Evolutionary conservation across 2,888 invertebrate genomes (phyloP).

Genomic region (Sycophila texana): DNA sequence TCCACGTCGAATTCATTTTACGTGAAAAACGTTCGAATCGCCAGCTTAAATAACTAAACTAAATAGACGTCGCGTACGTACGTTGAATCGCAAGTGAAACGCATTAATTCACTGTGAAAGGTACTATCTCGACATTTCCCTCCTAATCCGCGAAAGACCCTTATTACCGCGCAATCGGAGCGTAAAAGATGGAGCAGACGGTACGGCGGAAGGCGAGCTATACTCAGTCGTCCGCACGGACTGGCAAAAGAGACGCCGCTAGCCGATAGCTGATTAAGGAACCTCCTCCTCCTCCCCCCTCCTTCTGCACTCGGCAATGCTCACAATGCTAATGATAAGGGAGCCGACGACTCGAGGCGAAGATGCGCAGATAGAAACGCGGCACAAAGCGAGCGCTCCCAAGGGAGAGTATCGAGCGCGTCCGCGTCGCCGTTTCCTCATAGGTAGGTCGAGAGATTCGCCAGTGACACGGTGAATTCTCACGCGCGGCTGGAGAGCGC

Average conservation of each 20-base stretch:
- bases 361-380: constrained; percentile 14
- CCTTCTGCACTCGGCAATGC: not conserved
- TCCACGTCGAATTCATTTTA: too few species aligned
- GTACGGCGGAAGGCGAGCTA: not conserved
- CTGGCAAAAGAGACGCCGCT: constrained; percentile 19
- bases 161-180: constrained; percentile 25
- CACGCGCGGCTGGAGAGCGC: not conserved
- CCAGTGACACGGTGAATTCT: constrained; percentile 37
- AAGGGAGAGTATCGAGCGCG: not conserved
- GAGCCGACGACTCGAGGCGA: constrained; percentile 15
- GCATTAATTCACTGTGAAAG: not conserved
- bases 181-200: constrained; percentile 25
- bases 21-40: too few species aligned
- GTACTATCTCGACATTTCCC: not conserved
- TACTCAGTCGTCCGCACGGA: constrained; percentile 16
- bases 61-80: too few species aligned
- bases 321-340: constrained; percentile 62
- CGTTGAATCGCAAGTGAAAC: too few species aligned
- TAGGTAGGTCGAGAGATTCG: constrained; percentile 48
- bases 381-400: constrained; percentile 18
- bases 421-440: not conserved
- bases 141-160: constrained; percentile 14
- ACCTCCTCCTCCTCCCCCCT: not conserved
- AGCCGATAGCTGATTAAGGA: constrained; percentile 49
- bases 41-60: too few species aligned